Evolutionary conservation across 2,113 vertebrate species (phyloP).

Genomic region (Syrrhaptes paradoxus): DNA sequence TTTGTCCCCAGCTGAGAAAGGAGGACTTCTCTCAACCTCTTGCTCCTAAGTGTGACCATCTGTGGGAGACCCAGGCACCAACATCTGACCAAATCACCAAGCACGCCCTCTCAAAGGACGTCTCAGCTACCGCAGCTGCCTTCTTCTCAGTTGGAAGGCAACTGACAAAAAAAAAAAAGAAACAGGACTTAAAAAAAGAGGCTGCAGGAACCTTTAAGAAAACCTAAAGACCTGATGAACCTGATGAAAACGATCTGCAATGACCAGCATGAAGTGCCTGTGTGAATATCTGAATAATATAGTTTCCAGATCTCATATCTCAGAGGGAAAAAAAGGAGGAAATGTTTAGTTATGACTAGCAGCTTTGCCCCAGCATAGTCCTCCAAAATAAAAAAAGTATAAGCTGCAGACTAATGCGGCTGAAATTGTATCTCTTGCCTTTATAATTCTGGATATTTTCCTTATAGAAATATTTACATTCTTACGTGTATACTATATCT

Average conservation of each 20-base stretch:
- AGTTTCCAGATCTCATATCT: not conserved
- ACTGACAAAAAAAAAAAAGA: not conserved
- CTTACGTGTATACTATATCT: not conserved
- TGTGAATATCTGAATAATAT: not conserved
- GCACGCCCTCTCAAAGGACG: not conserved
- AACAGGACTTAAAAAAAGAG: not conserved
- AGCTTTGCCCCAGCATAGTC: not conserved
- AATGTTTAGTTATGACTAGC: not conserved
- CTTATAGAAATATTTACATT: not conserved
- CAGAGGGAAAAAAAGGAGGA: not conserved
- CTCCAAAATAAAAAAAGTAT: not conserved
- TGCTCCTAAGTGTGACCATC: not conserved
- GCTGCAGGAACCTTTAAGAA: not conserved
- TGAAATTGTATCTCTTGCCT: not conserved
- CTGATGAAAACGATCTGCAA: not conserved
- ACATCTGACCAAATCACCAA: rapidly evolving
- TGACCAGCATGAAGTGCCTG: not conserved
- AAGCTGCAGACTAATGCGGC: not conserved
- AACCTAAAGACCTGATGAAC: not conserved
- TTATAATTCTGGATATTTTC: not conserved
- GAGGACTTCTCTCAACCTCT: not conserved
- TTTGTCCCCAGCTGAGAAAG: not conserved
- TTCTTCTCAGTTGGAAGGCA: not conserved
- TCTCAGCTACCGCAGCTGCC: too few relatives aligned
- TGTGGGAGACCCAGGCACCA: not conserved